These are phyloP conservation scores for Hydrotaea diabolus DNA, from an alignment of 2,888 invertebrate species.

Conservation along the genomic window DNA sequence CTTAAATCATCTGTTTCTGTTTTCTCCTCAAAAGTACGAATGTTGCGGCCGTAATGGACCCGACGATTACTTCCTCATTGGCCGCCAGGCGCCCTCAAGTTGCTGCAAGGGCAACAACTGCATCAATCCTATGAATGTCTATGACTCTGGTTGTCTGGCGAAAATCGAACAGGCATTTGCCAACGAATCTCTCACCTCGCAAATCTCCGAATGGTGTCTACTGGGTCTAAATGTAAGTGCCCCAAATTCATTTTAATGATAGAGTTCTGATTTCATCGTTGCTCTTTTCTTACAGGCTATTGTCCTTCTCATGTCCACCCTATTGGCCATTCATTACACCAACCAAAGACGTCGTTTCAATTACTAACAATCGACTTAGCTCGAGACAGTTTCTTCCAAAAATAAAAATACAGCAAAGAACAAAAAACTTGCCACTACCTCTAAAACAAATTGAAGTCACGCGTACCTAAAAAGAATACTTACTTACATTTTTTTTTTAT, in stretches of 20 bases:
- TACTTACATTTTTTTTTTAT: slow-evolving; percentile 29
- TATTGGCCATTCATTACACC: slow-evolving; percentile 75
- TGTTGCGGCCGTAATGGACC: slow-evolving; percentile 77
- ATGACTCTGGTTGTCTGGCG: slow-evolving; percentile 72
- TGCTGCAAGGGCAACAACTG: slow-evolving; percentile 76
- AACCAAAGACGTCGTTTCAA: slow-evolving; percentile 75
- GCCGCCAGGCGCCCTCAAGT: slow-evolving; percentile 72
- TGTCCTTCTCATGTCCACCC: slow-evolving; percentile 72
- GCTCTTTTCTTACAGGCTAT: slow-evolving; percentile 68
- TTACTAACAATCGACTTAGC: slow-evolving; percentile 69
- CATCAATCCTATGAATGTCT: slow-evolving; percentile 73
- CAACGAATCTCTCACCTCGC: slow-evolving; percentile 71
- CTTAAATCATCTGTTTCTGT: neutral
- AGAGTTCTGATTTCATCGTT: neutral
- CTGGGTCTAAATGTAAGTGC: slow-evolving; percentile 74
- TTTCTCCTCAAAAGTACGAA: slow-evolving; percentile 68
- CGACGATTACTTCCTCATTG: slow-evolving; percentile 72
- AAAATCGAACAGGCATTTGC: slow-evolving; percentile 73
- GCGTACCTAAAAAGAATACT: slow-evolving; percentile 61
- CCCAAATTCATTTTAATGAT: neutral
- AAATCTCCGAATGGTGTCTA: slow-evolving; percentile 73
- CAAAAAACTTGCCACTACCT: slow-evolving; percentile 57
- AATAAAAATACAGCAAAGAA: slow-evolving; percentile 14
- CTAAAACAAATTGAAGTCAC: slow-evolving; percentile 56
- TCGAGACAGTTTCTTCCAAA: slow-evolving; percentile 27